These are phyloP conservation scores for Sparidentex hasta DNA, from an alignment of 2,797 vertebrate genomes.

Conservation along the genomic window DNA sequence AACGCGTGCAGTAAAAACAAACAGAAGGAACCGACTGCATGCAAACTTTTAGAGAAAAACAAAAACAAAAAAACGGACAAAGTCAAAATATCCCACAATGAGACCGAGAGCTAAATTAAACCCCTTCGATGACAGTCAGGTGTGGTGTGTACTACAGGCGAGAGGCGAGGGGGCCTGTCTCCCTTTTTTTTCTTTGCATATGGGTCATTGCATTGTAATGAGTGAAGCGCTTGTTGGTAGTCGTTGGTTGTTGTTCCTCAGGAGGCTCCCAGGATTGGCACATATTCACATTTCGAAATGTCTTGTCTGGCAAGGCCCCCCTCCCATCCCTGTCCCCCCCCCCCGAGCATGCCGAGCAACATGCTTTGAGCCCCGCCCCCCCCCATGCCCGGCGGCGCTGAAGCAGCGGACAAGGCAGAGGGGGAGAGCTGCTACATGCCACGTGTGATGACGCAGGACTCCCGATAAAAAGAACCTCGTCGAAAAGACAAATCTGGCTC, in stretches of 20 bases:
- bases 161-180: constrained; percentile 56
- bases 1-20: constrained; percentile 73
- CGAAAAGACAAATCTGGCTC: constrained; percentile 49
- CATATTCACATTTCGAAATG: constrained; percentile 79
- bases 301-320: constrained; percentile 60
- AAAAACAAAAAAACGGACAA: constrained; percentile 52
- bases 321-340: too few relatives aligned
- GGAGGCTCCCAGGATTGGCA: constrained; percentile 78
- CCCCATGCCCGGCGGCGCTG: constrained; percentile 43
- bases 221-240: constrained; percentile 69
- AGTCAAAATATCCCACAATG: constrained; percentile 56
- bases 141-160: constrained; percentile 51
- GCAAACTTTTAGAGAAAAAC: constrained; percentile 73
- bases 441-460: constrained; percentile 48
- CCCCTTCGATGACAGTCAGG: constrained; percentile 48
- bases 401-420: constrained; percentile 70
- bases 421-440: constrained; percentile 75
- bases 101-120: constrained; percentile 63
- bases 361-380: constrained; percentile 29
- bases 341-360: constrained; percentile 55
- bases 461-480: constrained; percentile 30
- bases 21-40: constrained; percentile 70
- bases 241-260: constrained; percentile 55
- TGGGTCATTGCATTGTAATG: constrained; percentile 81
- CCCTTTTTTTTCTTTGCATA: constrained; percentile 81